Evolutionary conservation across 2,888 invertebrate species (phyloP), one percentile per base, ranked within the genome.

Genomic region (Taphrorychus bicolor): DNA sequence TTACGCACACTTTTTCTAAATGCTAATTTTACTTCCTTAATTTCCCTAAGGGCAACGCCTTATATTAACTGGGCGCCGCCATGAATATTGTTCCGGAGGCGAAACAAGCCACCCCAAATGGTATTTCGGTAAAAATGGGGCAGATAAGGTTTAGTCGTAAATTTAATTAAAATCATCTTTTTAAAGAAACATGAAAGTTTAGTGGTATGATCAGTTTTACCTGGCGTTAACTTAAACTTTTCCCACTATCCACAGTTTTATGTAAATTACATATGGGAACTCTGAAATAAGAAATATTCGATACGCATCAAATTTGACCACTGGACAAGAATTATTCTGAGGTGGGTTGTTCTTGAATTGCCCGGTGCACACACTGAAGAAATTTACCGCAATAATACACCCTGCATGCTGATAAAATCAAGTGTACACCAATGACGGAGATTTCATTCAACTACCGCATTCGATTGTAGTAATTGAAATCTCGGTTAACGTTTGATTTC

Each of bases 321-420:
- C 21, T 59, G 65, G 65, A 65, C 65, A 59, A 53, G 58, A 45
- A 45, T n/a, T n/a, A n/a, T n/a, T n/a, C n/a, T n/a, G n/a, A 45
- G 2, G 9, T 9, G 32, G 9, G 32, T 7, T 32, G 9, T 32
- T 32, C 32, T 32, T 32, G 11, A 32, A 32, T 32, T 18, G 23
- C 14, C 42, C 17, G 16, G n/a, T n/a, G 7, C 32, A 11, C 32
- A 32, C 45, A 11, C 49, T 21, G 7, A 49, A 48, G 16, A 49
- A 19, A 21, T 40, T 14, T n/a, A 45, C 11, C 18, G 5, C 32
- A 54, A 56, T 17, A n/a, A 32, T 54, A 56, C 48, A 32, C 41
- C 57, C 49, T 49, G 32, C 11, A 53, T 69, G 54, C 60, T 66
- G 73, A 73, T 73, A 73, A 70, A 71, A 73, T 72, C 72, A 69